Percentiles rank a stretch among this genome's conserved stretches.
These are phyloP conservation scores for Reinhardtius hippoglossoides DNA, from an alignment of 2,113 vertebrate species.

Conservation along the genomic window DNA sequence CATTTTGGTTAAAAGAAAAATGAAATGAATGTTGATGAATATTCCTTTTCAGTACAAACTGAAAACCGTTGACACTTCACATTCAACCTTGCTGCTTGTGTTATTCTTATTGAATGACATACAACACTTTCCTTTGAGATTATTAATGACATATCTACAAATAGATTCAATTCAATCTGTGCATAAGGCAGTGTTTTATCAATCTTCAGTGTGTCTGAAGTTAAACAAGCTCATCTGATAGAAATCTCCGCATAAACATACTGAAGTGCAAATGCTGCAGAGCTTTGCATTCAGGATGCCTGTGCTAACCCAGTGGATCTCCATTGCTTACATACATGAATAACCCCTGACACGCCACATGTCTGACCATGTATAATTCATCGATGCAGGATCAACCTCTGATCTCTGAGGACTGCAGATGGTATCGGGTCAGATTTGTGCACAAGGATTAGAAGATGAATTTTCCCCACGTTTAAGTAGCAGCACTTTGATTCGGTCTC, in stretches of 20 bases:
- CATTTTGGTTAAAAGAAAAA: not conserved
- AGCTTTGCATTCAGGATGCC: not conserved
- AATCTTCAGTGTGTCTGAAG: not conserved
- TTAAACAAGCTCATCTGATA: not conserved
- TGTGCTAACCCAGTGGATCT: not conserved
- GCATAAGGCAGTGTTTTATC: not conserved
- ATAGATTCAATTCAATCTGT: not conserved
- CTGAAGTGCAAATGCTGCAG: constrained; percentile 1
- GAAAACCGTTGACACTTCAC: not conserved
- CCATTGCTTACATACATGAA: constrained; percentile 36
- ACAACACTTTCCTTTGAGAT: not conserved
- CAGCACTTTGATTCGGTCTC: constrained; percentile 48
- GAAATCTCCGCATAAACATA: not conserved
- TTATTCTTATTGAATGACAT: not conserved
- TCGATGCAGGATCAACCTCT: constrained; percentile 37
- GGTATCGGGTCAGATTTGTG: constrained; percentile 45
- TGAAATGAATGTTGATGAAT: not conserved
- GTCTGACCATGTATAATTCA: constrained; percentile 46
- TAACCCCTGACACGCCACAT: constrained; percentile 46
- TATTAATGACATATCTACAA: not conserved
- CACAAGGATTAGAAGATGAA: constrained; percentile 26
- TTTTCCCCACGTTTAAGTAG: constrained; percentile 18
- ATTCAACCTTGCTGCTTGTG: not conserved
- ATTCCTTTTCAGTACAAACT: not conserved
- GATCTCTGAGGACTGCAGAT: constrained; percentile 57